phyloP scores from a whole-genome alignment of 2,113 vertebrate genomes.

The Forbesichthys agassizii region DNA sequence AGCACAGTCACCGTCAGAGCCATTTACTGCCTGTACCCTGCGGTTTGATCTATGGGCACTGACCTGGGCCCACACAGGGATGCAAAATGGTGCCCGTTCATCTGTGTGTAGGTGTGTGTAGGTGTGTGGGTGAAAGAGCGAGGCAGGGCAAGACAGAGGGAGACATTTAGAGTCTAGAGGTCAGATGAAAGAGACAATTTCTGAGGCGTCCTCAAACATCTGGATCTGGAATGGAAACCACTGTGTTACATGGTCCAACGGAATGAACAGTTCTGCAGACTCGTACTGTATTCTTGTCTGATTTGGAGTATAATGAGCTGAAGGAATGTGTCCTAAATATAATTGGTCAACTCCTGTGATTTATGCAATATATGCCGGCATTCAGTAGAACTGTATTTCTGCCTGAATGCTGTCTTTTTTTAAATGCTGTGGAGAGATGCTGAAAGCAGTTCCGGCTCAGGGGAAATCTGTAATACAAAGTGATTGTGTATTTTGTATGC shows the following conservation, averaged over 20 bases:
- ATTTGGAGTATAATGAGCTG: neutral
- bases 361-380: no score
- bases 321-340: neutral
- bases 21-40: constrained; percentile 43
- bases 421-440: constrained; percentile 24
- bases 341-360: no score
- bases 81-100: constrained; percentile 24
- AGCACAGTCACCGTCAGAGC: constrained; percentile 43
- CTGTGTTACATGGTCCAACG: no score
- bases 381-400: neutral
- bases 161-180: constrained; percentile 42
- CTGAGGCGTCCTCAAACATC: constrained; percentile 27
- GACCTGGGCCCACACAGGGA: constrained; percentile 44
- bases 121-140: constrained; percentile 1
- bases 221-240: constrained; percentile 13
- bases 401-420: constrained; percentile 1
- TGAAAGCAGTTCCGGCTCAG: constrained; percentile 24
- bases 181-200: constrained; percentile 52
- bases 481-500: constrained; percentile 26
- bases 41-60: constrained; percentile 49
- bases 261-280: no score
- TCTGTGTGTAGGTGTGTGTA: neutral
- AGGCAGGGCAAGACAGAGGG: constrained; percentile 2
- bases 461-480: constrained; percentile 53
- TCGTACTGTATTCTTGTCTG: neutral